Evolutionary conservation across 1,140 invertebrate genomes (phyloP), one percentile per base, ranked within the genome.

Genomic region (Leucophenga varia): DNA sequence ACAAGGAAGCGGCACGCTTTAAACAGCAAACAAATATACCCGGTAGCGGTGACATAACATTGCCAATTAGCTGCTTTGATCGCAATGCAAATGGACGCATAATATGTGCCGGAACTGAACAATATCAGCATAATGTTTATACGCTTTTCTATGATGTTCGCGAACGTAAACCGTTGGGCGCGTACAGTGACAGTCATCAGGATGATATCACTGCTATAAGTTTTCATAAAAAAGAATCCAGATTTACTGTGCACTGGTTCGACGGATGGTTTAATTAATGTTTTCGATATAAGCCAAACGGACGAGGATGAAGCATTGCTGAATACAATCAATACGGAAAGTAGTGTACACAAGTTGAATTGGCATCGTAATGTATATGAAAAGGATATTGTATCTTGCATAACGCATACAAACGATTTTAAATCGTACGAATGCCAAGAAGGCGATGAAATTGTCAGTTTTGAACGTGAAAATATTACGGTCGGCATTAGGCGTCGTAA

Each of bases 101-200:
- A 19, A 53, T 94, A 35, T 86, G 87, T 72, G 87, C 83, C 28
- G 91, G 91, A 12, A 90, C 87, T 1, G 86, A 90, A 54, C 76
- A 86, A 14, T 77, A 83, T 43, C 79, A 83, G 47, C 81, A 82
- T 30, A 88, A 91, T 67, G 80, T 86, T 10, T 91, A 82, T 70
- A 79, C 93, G 21, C 71, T 93, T 28, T 94, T 93, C 77, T 94
- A 89, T 86, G 91, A 94, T 76, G 72, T 85, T 16, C 79, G 90
- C 50, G 80, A 79, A 41, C 72, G 79, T 1, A 81, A 82, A 55
- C 74, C 88, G 10, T 72, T 94, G 3, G 92, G 92, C 3, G 88
- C 85, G 8, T 96, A 94, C 72, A 89, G 86, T 84, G 86, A 94
- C 59, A 88, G 86, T 19, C 91, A 94, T 61, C 83, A 84, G 50